Base-by-base conservation (phyloP, 2,888 invertebrate species). In the Tuta absoluta region DNA sequence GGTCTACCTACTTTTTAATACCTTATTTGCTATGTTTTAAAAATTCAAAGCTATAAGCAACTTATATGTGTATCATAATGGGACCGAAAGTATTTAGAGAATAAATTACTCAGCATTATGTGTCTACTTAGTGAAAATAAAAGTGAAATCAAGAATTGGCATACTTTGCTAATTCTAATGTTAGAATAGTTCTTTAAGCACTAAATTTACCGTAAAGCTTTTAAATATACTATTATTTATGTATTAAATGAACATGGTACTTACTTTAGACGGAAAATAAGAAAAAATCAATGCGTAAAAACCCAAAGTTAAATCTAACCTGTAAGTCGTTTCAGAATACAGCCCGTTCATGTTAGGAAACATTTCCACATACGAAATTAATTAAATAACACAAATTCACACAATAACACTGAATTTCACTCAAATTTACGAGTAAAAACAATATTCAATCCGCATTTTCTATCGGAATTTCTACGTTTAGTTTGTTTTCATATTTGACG, bases 321-420 rank as follows among this genome's bases (percentile, higher is more conserved):
- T 91, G 90, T 89, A 89, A 45, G 82, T 80, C 48, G 77, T 69
- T 68, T 90, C 90, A 0, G 86, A 85, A 71, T 89, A 91, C n/a
- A 91, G 77, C 67, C 90, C 89, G 70, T 90, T 89, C 78, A 89
- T 84, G 23, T 82, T 79, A 63, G 85, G 81, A 77, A 87, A 89
- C 91, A 91, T 91, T 77, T 76, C 85, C 65, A 65, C 72, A 73
- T 69, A 66, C 33, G 60, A 71, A 70, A 72, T 67, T 69, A 68
- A 67, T 66, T 51, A 70, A 71, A 72, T 69, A 73, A 67, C 74
- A 77, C 74, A 73, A 64, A 71, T 73, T 73, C 68, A 82, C 71
- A 70, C 70, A 73, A 71, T 72, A 70, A 67, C 71, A 74, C 63
- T 66, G 69, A 66, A 69, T 65, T 70, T 68, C 70, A 67, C 68